Evolutionary conservation across 2,113 vertebrate genomes (phyloP).

Genomic region (Lepus americanus): DNA sequence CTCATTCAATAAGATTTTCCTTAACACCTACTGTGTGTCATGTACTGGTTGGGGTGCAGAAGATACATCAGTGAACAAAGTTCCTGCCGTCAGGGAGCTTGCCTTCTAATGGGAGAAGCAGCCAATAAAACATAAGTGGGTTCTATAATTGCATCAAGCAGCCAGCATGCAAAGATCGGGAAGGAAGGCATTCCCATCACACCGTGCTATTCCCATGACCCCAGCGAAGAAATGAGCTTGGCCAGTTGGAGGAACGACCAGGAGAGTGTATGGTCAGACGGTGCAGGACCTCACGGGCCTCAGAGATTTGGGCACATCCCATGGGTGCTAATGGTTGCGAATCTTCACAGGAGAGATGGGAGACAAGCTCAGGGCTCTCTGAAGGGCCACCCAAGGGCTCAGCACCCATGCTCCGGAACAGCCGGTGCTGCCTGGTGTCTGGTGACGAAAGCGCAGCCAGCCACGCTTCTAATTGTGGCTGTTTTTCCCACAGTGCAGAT

Average conservation of each 20-base stretch:
- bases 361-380: neutral
- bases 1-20: neutral
- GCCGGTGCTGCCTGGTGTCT: neutral
- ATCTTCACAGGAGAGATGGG: neutral
- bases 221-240: neutral
- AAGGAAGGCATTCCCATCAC: neutral
- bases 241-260: rapidly evolving
- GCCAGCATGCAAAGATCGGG: neutral
- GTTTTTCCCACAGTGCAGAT: slow-evolving; percentile 55
- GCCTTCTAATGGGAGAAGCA: neutral
- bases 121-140: neutral
- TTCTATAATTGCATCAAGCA: neutral
- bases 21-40: neutral
- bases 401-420: too few species aligned
- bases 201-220: too few species aligned
- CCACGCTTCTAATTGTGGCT: neutral
- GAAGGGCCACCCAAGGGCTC: neutral
- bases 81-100: neutral
- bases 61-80: neutral
- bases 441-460: neutral
- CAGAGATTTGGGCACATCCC: neutral
- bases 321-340: neutral
- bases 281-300: neutral
- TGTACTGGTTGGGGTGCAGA: neutral
- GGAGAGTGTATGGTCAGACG: neutral